These are phyloP conservation scores for Pseudochromis fuscus DNA, from an alignment of 2,797 vertebrate genomes.

Conservation along the genomic window DNA sequence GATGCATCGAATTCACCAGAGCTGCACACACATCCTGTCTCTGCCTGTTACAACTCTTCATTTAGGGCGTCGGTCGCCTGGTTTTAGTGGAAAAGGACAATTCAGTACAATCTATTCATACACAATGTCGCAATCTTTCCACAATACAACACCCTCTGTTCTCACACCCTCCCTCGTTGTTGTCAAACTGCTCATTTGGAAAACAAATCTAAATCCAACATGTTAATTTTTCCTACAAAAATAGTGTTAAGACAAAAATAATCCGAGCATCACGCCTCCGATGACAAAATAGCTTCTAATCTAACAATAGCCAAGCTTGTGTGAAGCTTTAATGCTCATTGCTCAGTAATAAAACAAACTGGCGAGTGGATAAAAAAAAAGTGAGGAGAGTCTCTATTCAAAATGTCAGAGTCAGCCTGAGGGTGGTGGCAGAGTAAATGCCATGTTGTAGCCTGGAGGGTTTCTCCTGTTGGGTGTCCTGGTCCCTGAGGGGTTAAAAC, in stretches of 20 bases:
- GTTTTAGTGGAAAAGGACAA: too few relatives aligned
- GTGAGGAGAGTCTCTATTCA: background rate
- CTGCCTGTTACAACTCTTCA: background rate
- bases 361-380: background rate
- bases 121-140: too few relatives aligned
- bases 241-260: too few relatives aligned
- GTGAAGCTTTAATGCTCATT: background rate
- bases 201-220: background rate
- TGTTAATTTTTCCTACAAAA: background rate
- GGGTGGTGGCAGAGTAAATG: constrained; percentile 39
- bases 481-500: constrained; percentile 22
- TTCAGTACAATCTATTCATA: too few relatives aligned
- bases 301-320: background rate
- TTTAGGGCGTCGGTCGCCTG: too few relatives aligned
- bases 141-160: background rate
- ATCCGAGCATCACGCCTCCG: background rate
- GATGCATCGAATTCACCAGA: too few relatives aligned
- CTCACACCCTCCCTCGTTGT: too few relatives aligned
- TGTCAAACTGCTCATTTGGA: background rate
- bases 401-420: constrained; percentile 44
- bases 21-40: too few relatives aligned
- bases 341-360: background rate
- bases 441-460: constrained; percentile 14
- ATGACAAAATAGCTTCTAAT: background rate
- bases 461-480: constrained; percentile 9